Evolutionary conservation across 2,888 invertebrate species (phyloP), one percentile per base, ranked within the genome.

Genomic region (Cartodere bifasciata): DNA sequence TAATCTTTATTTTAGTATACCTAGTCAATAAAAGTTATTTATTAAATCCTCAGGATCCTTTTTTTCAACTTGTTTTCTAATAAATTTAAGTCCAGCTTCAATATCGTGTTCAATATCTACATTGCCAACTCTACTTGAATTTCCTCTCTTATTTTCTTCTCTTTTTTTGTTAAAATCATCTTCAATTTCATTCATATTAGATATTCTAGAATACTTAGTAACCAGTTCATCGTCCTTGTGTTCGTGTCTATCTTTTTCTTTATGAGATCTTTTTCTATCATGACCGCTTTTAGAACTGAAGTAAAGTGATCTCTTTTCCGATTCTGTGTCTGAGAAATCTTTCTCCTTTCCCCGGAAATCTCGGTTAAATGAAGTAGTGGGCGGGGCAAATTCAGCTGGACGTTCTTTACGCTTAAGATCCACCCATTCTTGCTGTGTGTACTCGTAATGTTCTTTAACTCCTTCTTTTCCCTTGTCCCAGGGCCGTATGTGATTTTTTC

Each of bases 341-440:
- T 6, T 26, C n/a, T n/a, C 28, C 37, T 10, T 32, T 7, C 31
- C 29, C 29, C 43, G 39, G 29, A 44, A 46, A 25, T 49, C 43
- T 27, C 38, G 40, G 21, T 38, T 37, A 31, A 47, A 52, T n/a
- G n/a, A n/a, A 3, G 37, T 14, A 7, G 37, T 29, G 2, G 69
- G 67, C 3, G 90, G 90, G 1, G 84, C 88, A 60, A 91, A 91
- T 55, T 88, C 86, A 1, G 66, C 50, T 13, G 65, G 62, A 40
- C 90, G 67, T 49, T 82, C 77, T 30, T 63, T 62, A 40, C 91
- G 67, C 52, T 83, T 74, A 47, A 79, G 75, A 38, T 77, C 69
- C 4, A 81, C 68, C 71, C 82, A 84, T 56, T 82, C 80, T 50
- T 79, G 76, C 62, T 84, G 83, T 0, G 72, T 66, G 66, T 80